Evolutionary conservation across 2,797 vertebrate genomes (phyloP).

Genomic region (Cyclopterus lumpus): DNA sequence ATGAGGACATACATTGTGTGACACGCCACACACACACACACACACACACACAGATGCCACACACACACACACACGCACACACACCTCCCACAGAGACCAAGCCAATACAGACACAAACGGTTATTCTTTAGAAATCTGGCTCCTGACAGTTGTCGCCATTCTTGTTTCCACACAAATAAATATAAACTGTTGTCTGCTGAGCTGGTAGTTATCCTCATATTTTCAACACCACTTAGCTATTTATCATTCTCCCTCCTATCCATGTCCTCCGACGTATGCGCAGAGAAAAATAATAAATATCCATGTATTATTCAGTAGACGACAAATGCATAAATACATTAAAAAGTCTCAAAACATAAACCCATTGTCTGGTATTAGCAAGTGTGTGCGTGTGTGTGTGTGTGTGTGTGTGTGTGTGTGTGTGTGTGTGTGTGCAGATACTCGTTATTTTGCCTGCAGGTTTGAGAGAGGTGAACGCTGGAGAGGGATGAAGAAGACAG

Average conservation of each 20-base stretch:
- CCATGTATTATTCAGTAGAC: slow-evolving; percentile 81
- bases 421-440: slow-evolving; percentile 19
- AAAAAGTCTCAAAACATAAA: slow-evolving; percentile 74
- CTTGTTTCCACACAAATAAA: slow-evolving; percentile 33
- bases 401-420: background rate
- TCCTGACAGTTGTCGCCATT: slow-evolving; percentile 33
- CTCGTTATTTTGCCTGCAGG: slow-evolving; percentile 51
- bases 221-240: slow-evolving; percentile 47
- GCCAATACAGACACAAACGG: slow-evolving; percentile 6
- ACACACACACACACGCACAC: background rate
- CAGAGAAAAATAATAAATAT: slow-evolving; percentile 71
- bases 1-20: slow-evolving; percentile 16
- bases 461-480: slow-evolving; percentile 49
- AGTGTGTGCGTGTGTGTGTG: slow-evolving; percentile 35
- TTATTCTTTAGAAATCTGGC: slow-evolving; percentile 31
- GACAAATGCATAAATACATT: slow-evolving; percentile 81
- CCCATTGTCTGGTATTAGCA: slow-evolving; percentile 56
- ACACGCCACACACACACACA: background rate
- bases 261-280: slow-evolving; percentile 42
- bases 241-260: slow-evolving; percentile 47
- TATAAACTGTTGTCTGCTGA: slow-evolving; percentile 50
- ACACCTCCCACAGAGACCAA: slow-evolving; percentile 7
- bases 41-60: slow-evolving; percentile 3
- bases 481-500: slow-evolving; percentile 56
- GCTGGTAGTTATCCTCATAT: slow-evolving; percentile 56